These are phyloP conservation scores for Varanus komodoensis DNA, from an alignment of 2,113 vertebrate species.

Conservation along the genomic window DNA sequence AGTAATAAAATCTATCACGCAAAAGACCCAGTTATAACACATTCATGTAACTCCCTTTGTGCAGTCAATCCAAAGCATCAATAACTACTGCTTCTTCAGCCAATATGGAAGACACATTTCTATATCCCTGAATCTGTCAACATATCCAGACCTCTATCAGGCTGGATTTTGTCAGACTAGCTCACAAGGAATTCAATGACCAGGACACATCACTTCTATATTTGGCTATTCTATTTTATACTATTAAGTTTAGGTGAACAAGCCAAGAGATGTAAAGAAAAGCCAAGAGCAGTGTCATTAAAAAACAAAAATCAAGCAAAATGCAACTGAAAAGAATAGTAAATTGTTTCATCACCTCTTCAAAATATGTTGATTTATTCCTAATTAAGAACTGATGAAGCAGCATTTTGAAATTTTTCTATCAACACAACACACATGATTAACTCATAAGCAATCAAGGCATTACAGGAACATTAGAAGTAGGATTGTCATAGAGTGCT, in stretches of 20 bases:
- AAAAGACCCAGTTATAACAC: slow-evolving; percentile 75
- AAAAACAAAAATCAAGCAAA: slow-evolving; percentile 7
- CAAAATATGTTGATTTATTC: slow-evolving; percentile 71
- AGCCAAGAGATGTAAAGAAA: slow-evolving; percentile 22
- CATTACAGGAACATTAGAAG: slow-evolving; percentile 76
- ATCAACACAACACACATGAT: slow-evolving; percentile 64
- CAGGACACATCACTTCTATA: slow-evolving; percentile 30
- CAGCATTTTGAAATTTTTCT: slow-evolving; percentile 67
- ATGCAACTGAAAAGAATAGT: slow-evolving; percentile 6
- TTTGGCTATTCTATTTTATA: slow-evolving; percentile 25
- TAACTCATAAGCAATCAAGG: slow-evolving; percentile 77
- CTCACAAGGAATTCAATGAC: slow-evolving; percentile 17
- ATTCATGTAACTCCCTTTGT: slow-evolving; percentile 62
- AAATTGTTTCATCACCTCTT: slow-evolving; percentile 55
- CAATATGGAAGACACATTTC: slow-evolving; percentile 36
- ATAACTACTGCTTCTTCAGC: slow-evolving; percentile 45
- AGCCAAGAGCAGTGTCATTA: slow-evolving; percentile 49
- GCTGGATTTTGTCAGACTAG: slow-evolving; percentile 44
- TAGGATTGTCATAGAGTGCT: slow-evolving; percentile 61
- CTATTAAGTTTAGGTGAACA: slow-evolving; percentile 44
- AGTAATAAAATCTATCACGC: slow-evolving; percentile 76
- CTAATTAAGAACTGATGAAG: slow-evolving; percentile 77
- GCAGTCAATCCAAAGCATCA: slow-evolving; percentile 66
- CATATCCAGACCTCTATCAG: slow-evolving; percentile 23
- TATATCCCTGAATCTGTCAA: slow-evolving; percentile 31